phyloP scores from a whole-genome alignment of 2,888 invertebrate species.

The Hydroisotoma schaefferi region DNA sequence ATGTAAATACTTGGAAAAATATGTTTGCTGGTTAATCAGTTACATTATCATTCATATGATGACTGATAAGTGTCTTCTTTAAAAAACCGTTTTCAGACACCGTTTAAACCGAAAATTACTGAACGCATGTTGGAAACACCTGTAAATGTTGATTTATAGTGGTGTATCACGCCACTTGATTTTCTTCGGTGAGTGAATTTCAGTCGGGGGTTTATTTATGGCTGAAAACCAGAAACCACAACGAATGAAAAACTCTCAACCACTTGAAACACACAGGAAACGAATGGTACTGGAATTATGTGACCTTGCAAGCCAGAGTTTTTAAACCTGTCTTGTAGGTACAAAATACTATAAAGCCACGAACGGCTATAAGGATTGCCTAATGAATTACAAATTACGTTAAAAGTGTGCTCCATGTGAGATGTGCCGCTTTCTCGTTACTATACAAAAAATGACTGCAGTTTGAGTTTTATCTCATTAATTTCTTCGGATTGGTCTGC shows the following conservation, averaged over 20 bases:
- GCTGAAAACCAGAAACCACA: neutral
- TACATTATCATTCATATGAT: too few species aligned
- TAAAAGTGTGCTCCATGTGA: neutral
- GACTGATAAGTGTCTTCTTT: too few species aligned
- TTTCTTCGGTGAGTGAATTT: slow-evolving; percentile 30
- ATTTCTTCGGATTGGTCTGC: neutral
- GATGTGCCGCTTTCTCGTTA: neutral
- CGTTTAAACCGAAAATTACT: neutral
- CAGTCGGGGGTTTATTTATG: neutral
- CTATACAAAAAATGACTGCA: neutral
- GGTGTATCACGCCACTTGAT: slow-evolving; percentile 44
- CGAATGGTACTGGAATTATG: neutral
- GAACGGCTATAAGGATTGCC: slow-evolving; percentile 15
- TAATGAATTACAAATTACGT: slow-evolving; percentile 36
- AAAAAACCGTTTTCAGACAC: too few species aligned
- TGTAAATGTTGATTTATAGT: slow-evolving; percentile 48
- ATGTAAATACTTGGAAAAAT: too few species aligned
- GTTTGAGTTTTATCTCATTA: neutral
- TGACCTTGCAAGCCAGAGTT: neutral
- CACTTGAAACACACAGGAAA: neutral
- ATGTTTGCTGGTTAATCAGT: too few species aligned
- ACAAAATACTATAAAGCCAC: neutral
- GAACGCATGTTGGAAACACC: slow-evolving; percentile 31
- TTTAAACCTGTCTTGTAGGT: neutral
- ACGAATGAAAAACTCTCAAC: neutral